These are phyloP conservation scores for Drosophila sulfurigaster DNA, from an alignment of 1,140 invertebrate species.

Conservation along the genomic window DNA sequence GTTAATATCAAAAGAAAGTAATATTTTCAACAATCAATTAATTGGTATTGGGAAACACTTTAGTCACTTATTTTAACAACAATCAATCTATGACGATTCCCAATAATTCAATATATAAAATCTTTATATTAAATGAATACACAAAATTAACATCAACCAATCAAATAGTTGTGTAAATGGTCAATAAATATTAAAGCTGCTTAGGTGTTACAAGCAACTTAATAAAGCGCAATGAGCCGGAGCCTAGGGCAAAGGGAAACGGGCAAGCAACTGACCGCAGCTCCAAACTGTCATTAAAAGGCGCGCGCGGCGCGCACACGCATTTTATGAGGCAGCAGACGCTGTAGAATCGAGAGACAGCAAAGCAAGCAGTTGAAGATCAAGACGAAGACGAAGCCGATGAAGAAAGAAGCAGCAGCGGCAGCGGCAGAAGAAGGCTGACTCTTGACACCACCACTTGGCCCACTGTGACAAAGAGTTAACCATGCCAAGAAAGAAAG, in stretches of 20 bases:
- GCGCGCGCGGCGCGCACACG: conserved; percentile 77
- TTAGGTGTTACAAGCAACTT: not conserved
- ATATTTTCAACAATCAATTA: no score
- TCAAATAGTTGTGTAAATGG: no score
- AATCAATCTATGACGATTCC: no score
- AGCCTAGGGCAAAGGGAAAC: conserved; percentile 33
- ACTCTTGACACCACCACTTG: conserved; percentile 43
- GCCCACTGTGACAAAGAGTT: conserved; percentile 60
- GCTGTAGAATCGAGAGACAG: not conserved
- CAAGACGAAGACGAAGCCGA: not conserved
- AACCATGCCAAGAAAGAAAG: conserved; percentile 8
- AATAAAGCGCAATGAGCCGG: not conserved
- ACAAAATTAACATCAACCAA: no score
- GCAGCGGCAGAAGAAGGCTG: conserved; percentile 4
- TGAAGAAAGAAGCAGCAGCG: not conserved
- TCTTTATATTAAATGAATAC: no score
- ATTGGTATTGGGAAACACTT: no score
- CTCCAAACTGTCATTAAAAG: conserved; percentile 81
- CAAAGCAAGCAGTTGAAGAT: not conserved
- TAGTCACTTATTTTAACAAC: no score
- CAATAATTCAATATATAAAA: no score
- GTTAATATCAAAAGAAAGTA: no score
- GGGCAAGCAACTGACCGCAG: conserved; percentile 41
- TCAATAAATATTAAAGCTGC: no score
- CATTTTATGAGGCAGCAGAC: conserved; percentile 77